A percentile compares a stretch with the other conserved stretches of the same genome.
Conservation (phyloP, 2,888 invertebrate species). For the Drosophila neotestacea region DNA sequence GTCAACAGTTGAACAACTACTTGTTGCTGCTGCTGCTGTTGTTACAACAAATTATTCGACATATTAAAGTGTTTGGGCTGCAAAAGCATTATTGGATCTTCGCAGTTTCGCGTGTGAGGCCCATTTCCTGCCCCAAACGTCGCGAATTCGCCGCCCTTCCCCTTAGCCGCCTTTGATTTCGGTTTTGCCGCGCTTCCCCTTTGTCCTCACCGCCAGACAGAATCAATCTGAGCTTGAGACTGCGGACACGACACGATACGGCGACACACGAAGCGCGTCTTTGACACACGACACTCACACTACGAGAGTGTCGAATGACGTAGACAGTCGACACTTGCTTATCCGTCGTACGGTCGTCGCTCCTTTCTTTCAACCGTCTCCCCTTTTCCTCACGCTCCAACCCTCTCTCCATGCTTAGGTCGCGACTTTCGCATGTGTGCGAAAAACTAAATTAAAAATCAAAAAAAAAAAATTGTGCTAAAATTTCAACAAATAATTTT, state of each 20-base stretch:
- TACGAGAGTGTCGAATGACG: conserved; percentile 11
- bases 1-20: conserved; percentile 51
- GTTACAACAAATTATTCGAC: conserved; percentile 34
- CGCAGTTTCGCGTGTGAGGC: conserved; percentile 27
- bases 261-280: neutral
- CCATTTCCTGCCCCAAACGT: conserved; percentile 45
- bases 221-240: conserved; percentile 33
- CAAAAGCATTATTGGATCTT: conserved; percentile 50
- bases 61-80: conserved; percentile 44
- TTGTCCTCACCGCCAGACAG: conserved; percentile 11
- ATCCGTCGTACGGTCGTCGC: conserved; percentile 40
- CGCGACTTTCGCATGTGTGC: conserved; percentile 20
- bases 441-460: neutral
- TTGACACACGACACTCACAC: too few relatives aligned
- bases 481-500: conserved; percentile 29
- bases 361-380: conserved; percentile 14
- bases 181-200: too few relatives aligned
- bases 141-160: neutral
- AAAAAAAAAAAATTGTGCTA: conserved; percentile 19
- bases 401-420: neutral
- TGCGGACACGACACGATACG: conserved; percentile 15
- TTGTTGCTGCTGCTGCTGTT: conserved; percentile 25
- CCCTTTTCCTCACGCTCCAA: neutral
- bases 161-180: neutral
- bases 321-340: conserved; percentile 30